A percentile compares a stretch with the other conserved stretches of the same genome.
Evolutionary conservation across 2,888 invertebrate species (phyloP).

Genomic region (Uloborus plumipes): DNA sequence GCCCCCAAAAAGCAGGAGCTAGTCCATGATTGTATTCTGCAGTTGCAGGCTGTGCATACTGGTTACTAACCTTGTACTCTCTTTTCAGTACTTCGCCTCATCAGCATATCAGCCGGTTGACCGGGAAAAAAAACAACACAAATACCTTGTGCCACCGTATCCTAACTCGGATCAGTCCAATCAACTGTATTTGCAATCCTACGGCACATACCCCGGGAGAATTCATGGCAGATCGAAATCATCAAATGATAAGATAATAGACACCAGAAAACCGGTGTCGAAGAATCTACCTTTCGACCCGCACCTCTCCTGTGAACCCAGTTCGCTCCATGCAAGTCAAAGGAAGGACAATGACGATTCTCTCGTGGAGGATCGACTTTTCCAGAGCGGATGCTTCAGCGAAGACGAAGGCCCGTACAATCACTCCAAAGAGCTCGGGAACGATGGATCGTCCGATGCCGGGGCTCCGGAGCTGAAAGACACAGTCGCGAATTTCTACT

Average conservation of each 20-base stretch:
- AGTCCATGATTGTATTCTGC: too few species aligned
- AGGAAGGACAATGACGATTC: constrained; percentile 25
- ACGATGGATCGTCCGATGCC: constrained; percentile 5
- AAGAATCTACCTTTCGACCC: constrained; percentile 12
- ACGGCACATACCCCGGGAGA: constrained; percentile 53
- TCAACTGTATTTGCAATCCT: constrained; percentile 46
- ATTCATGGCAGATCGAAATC: constrained; percentile 36
- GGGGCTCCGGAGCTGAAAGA: constrained; percentile 38
- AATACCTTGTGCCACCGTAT: constrained; percentile 41
- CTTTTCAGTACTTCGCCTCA: constrained; percentile 84
- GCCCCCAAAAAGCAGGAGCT: too few species aligned
- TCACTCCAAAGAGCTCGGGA: constrained; percentile 43
- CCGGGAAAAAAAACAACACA: constrained; percentile 74
- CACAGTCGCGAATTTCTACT: constrained; percentile 51
- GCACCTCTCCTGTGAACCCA: constrained; percentile 10
- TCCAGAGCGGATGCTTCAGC: constrained; percentile 43
- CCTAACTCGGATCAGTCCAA: constrained; percentile 43
- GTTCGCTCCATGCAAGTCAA: constrained; percentile 23
- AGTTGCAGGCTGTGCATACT: background rate
- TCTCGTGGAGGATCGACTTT: constrained; percentile 14
- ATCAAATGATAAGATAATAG: constrained; percentile 15
- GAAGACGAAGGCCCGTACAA: constrained; percentile 51
- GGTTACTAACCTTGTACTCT: background rate
- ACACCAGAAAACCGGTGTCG: constrained; percentile 13
- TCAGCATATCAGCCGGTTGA: constrained; percentile 91